Evolutionary conservation across 2,797 vertebrate genomes (phyloP), one percentile per base, ranked within the genome.

Genomic region (Pelobates cultripes): DNA sequence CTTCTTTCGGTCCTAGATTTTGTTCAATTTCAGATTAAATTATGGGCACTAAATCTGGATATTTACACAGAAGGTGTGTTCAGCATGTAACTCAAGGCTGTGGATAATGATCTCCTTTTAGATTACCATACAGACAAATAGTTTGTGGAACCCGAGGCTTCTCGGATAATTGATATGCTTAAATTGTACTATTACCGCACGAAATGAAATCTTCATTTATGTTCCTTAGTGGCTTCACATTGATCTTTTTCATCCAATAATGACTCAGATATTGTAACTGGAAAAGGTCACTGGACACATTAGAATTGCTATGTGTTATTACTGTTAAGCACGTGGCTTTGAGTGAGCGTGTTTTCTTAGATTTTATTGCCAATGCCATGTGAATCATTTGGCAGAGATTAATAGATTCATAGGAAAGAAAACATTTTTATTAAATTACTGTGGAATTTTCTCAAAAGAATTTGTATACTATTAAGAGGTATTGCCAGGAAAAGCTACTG

Each of bases 121-220:
- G 60, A 53, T 51, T 3, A 51, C 47, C 47, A 51, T 51, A 28
- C 41, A 44, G 44, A 67, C 70, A 9, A 45, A 72, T 47, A 13
- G 45, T n/a, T 71, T 40, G 55, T 44, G 55, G n/a, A 74, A 57
- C 71, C 43, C 42, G 73, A 87, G 85, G 63, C 82, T 60, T 87
- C 86, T 84, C 86, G 86, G 72, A 80, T 91, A 86, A 82, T 84
- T 86, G 83, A 88, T 86, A 88, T 4, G 4, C 88, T 90, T 90
- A 81, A 77, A 42, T 76, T n/a, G 0, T 79, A 45, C 86, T 40
- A 80, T 86, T 77, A 78, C 81, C 82, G 82, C 40, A 14, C 81
- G 83, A 86, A 87, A 88, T 86, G 64, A 85, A 85, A 86, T 84
- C 83, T 86, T 86, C 76, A 57, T 84, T 88, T 79, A 73, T 63